Evolutionary conservation across 2,888 invertebrate genomes (phyloP), one percentile per base, ranked within the genome.

Genomic region (Sepiola atlantica): DNA sequence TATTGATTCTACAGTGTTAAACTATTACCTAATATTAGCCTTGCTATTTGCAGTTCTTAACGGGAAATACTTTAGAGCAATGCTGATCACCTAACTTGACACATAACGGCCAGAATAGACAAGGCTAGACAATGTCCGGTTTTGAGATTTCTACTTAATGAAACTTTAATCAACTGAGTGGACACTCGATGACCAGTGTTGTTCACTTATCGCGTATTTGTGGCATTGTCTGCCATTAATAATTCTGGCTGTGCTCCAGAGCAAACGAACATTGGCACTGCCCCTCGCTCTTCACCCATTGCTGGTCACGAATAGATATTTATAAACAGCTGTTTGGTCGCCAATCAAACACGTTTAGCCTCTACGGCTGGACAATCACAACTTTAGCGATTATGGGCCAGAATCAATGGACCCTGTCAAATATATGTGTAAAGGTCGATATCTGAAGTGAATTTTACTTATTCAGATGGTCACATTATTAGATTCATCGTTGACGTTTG

Each of bases 141-240:
- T 77, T 77, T 4, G 77, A 32, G 45, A n/a, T 77, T n/a, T 77
- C 77, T 77, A 32, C 77, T 77, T 77, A 77, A 77, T 77, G 77
- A 77, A 77, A 77, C n/a, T 77, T 77, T 32, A 32, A 77, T n/a
- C 77, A n/a, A 77, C 16, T 77, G 77, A 77, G 77, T 77, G n/a
- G 77, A 77, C 77, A 77, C n/a, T 77, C 77, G 21, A 32, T 77
- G 77, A 32, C n/a, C 77, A 77, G 16, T 77, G 77, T n/a, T 77
- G 77, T 77, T 32, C 77, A 32, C n/a, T 32, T 77, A 4, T 77
- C 18, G 77, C n/a, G n/a, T 77, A 32, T n/a, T 77, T 77, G n/a
- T 77, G n/a, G 77, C 77, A n/a, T 77, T 77, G n/a, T 77, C 32
- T 77, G n/a, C n/a, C 77, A 77, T 77, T 77, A 77, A n/a, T 77